phyloP scores from a whole-genome alignment of 2,113 vertebrate genomes.

The Bucco capensis region DNA sequence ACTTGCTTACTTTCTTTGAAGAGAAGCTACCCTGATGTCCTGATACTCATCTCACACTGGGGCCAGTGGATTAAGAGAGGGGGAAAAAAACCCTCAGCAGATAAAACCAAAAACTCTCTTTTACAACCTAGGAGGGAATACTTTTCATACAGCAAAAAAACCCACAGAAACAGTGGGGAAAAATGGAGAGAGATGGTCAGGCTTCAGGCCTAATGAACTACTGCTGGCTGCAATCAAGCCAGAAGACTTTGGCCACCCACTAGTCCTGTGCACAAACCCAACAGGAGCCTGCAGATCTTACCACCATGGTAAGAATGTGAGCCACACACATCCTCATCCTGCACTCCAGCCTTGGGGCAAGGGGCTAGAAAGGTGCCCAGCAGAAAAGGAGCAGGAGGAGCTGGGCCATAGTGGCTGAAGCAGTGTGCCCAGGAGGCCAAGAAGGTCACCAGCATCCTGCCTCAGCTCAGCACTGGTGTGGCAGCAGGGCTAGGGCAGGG shows the following conservation, averaged over 20 bases:
- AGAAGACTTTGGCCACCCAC: conserved; percentile 1
- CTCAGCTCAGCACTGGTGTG: no score
- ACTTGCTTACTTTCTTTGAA: conserved; percentile 11
- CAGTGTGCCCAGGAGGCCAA: no score
- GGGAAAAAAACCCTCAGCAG: background rate
- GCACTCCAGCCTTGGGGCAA: no score
- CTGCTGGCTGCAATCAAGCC: background rate
- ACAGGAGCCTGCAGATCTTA: background rate
- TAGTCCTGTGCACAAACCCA: background rate
- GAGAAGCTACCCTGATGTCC: background rate
- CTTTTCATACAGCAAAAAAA: background rate
- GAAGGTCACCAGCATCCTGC: no score
- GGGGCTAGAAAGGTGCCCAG: no score
- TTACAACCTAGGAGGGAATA: background rate
- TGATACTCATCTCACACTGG: background rate
- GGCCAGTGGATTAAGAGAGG: background rate
- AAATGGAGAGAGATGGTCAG: background rate
- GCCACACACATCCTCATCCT: background rate
- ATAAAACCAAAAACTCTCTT: conserved; percentile 5
- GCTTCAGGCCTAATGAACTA: conserved; percentile 42
- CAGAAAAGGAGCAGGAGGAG: no score
- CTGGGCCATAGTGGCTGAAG: no score
- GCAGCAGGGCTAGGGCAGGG: no score
- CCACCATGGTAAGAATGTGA: background rate
- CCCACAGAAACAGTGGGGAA: background rate